Evolutionary conservation across 2,797 vertebrate species (phyloP).

Genomic region (Hydrophis major): DNA sequence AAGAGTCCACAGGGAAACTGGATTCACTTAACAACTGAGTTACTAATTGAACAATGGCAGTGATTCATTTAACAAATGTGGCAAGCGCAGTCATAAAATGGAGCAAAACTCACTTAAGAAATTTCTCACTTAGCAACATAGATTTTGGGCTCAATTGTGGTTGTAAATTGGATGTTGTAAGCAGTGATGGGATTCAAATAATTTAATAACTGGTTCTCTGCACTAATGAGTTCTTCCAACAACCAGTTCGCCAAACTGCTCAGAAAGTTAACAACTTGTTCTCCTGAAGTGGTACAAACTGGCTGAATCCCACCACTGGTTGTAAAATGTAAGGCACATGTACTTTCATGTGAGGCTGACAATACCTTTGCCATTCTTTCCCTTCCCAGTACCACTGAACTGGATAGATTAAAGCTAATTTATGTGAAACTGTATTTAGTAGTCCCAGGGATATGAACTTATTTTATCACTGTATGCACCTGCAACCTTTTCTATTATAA

Average conservation of each 20-base stretch:
- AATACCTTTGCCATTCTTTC: background rate
- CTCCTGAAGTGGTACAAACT: too few relatives aligned
- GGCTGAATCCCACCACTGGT: background rate
- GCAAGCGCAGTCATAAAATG: background rate
- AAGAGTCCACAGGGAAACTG: background rate
- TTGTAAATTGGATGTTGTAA: background rate
- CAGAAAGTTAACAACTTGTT: too few relatives aligned
- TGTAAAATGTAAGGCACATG: background rate
- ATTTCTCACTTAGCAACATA: background rate
- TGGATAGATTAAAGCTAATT: background rate
- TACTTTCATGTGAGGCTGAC: background rate
- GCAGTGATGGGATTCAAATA: too few relatives aligned
- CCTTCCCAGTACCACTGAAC: background rate
- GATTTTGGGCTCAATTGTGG: background rate
- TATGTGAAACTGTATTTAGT: background rate
- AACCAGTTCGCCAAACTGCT: too few relatives aligned
- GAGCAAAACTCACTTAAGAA: background rate
- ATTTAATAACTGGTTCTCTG: too few relatives aligned
- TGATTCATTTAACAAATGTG: background rate
- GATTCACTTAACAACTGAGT: background rate
- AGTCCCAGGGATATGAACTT: background rate
- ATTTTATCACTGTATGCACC: background rate
- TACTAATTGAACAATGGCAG: background rate
- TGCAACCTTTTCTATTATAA: background rate
- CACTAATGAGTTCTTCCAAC: too few relatives aligned